These are phyloP conservation scores for Lycaena phlaeas DNA, from an alignment of 2,888 invertebrate species.

Conservation along the genomic window DNA sequence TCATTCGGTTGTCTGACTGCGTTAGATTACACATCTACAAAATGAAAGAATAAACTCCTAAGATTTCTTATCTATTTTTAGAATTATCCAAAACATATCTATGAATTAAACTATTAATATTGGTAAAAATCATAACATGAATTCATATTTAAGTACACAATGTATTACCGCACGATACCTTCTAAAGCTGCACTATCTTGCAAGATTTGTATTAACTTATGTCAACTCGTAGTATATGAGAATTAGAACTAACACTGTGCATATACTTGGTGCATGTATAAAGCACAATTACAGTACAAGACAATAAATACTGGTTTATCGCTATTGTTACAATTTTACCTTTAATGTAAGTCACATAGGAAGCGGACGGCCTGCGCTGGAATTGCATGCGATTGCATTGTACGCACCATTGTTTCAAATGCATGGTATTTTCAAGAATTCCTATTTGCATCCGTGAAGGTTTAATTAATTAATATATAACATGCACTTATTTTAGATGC, in stretches of 20 bases:
- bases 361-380: conserved; percentile 9
- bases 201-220: no score
- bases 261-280: conserved; percentile 3
- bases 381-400: conserved; percentile 8
- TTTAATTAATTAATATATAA: conserved; percentile 10
- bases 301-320: conserved; percentile 8
- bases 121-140: no score
- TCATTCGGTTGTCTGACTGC: no score
- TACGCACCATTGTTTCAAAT: conserved; percentile 9
- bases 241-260: neutral
- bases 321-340: conserved; percentile 8
- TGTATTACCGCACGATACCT: no score
- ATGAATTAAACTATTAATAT: no score
- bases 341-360: conserved; percentile 10
- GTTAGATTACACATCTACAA: no score
- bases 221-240: neutral
- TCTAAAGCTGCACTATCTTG: no score
- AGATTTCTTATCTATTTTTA: no score
- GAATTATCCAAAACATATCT: no score
- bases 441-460: conserved; percentile 3
- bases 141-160: no score
- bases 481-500: no score
- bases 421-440: conserved; percentile 1
- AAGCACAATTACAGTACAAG: neutral
- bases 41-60: no score